phyloP scores from a whole-genome alignment of 2,888 invertebrate genomes.

The Silvanus unidentatus region DNA sequence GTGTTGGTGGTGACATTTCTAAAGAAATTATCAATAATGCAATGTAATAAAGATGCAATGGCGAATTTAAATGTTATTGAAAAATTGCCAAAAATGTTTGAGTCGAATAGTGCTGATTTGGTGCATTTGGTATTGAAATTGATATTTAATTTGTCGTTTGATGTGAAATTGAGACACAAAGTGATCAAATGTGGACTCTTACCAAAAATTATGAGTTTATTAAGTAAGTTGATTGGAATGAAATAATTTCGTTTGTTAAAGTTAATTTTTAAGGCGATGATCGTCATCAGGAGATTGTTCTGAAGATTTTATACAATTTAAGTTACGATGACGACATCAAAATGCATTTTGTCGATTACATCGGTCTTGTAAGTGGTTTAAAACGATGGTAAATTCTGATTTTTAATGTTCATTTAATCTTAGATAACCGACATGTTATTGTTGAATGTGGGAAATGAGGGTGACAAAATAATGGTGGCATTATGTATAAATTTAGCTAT shows the following conservation, averaged over 20 bases:
- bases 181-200: constrained; percentile 87
- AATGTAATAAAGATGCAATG: constrained; percentile 93
- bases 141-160: constrained; percentile 94
- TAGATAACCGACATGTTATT: constrained; percentile 74
- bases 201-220: constrained; percentile 81
- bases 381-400: not conserved
- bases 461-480: constrained; percentile 71
- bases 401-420: constrained; percentile 20
- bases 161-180: constrained; percentile 74
- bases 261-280: constrained; percentile 58
- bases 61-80: constrained; percentile 72
- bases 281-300: constrained; percentile 69
- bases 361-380: constrained; percentile 62
- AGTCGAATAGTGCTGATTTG: constrained; percentile 57
- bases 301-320: constrained; percentile 84
- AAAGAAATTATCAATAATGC: constrained; percentile 89
- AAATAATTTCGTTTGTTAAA: not conserved
- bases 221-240: constrained; percentile 58
- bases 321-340: constrained; percentile 94
- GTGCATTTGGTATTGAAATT: constrained; percentile 81
- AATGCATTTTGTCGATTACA: constrained; percentile 88
- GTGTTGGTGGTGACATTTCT: constrained; percentile 89
- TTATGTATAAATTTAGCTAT: constrained; percentile 89
- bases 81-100: constrained; percentile 75
- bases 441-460: constrained; percentile 60